phyloP scores from a whole-genome alignment of 2,113 vertebrate species.

The Poecilia latipinna region DNA sequence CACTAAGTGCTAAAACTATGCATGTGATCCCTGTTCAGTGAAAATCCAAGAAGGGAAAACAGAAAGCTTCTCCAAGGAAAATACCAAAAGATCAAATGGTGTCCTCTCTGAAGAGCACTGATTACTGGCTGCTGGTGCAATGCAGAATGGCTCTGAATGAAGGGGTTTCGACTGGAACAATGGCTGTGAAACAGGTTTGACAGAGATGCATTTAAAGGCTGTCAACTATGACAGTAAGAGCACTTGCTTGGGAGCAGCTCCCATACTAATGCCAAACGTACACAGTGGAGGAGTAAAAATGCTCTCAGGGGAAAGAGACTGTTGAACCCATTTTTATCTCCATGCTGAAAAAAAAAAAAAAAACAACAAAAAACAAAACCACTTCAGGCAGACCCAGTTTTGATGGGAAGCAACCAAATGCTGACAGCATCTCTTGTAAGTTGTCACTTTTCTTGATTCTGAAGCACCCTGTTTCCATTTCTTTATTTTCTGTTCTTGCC shows the following conservation, averaged over 20 bases:
- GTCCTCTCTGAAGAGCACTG: neutral
- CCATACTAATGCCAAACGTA: constrained; percentile 35
- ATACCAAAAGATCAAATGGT: constrained; percentile 12
- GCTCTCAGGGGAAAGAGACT: constrained; percentile 33
- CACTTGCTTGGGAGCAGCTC: constrained; percentile 27
- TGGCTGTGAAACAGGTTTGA: constrained; percentile 28
- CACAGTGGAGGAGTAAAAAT: constrained; percentile 23
- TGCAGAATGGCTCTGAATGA: neutral
- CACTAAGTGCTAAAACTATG: constrained; percentile 35
- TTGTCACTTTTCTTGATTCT: neutral
- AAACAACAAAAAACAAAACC: neutral
- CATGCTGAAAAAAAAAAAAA: neutral
- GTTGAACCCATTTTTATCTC: constrained; percentile 7
- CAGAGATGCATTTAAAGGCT: constrained; percentile 20
- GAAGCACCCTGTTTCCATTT: neutral
- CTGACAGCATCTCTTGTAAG: constrained; percentile 1
- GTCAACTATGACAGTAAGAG: constrained; percentile 43
- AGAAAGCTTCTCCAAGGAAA: constrained; percentile 6
- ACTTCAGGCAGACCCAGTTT: neutral
- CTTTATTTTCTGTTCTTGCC: neutral
- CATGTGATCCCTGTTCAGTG: constrained; percentile 11
- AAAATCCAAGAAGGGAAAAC: constrained; percentile 8
- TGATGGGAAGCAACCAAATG: neutral
- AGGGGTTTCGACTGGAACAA: constrained; percentile 1
- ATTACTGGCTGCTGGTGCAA: neutral